These are phyloP conservation scores for Caiman crocodilus DNA, from an alignment of 2,797 vertebrate genomes.

Conservation along the genomic window DNA sequence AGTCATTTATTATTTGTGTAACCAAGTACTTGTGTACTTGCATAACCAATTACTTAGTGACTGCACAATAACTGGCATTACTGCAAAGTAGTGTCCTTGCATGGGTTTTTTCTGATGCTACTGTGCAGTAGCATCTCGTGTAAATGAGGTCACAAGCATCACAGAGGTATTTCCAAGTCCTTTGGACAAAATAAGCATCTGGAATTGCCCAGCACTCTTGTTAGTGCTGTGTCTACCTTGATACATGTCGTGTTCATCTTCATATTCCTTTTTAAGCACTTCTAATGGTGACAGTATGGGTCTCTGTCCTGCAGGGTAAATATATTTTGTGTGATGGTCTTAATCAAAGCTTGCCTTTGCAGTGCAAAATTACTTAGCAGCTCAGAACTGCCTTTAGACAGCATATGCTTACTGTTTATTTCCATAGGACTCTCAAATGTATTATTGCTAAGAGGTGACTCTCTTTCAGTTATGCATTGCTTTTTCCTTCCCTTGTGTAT, in stretches of 20 bases:
- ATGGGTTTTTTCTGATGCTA: too few species aligned
- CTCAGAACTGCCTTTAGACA: not conserved
- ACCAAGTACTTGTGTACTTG: too few species aligned
- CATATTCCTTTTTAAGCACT: not conserved
- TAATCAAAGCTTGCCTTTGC: not conserved
- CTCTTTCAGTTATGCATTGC: not conserved
- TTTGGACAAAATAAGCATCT: not conserved
- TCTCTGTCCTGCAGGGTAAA: not conserved
- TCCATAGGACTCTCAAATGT: not conserved
- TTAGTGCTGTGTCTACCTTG: not conserved
- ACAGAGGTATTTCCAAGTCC: not conserved
- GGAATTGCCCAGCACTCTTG: not conserved
- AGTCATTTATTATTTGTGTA: too few species aligned
- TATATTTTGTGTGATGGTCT: not conserved
- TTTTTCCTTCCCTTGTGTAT: constrained; percentile 21
- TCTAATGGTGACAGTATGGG: not conserved
- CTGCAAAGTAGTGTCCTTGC: too few species aligned
- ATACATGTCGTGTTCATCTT: not conserved
- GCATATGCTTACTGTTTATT: constrained; percentile 19
- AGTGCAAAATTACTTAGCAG: not conserved
- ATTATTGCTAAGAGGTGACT: not conserved
- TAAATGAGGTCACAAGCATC: not conserved
- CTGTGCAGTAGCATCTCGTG: too few species aligned
- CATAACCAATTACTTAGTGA: too few species aligned
- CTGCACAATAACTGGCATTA: too few species aligned